These are phyloP conservation scores for Linepithema humile DNA, from an alignment of 1,140 invertebrate genomes.

Conservation along the genomic window DNA sequence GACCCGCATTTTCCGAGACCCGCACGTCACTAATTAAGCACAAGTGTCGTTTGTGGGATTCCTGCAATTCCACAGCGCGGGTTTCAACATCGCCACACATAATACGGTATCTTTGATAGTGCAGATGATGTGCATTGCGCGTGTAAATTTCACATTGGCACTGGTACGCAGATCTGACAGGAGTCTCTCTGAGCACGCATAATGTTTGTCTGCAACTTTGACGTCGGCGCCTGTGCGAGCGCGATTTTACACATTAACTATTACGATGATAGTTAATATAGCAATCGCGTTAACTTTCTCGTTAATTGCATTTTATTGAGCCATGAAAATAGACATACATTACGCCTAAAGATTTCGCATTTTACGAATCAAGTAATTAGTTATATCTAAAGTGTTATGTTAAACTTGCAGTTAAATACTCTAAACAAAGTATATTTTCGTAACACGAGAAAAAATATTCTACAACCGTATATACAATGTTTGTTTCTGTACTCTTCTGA, in stretches of 20 bases:
- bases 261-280: no score
- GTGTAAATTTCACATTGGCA: background rate
- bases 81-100: background rate
- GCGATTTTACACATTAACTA: background rate
- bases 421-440: background rate
- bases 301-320: background rate
- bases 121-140: background rate
- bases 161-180: background rate
- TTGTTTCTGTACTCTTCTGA: conserved; percentile 6
- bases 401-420: background rate
- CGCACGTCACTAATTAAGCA: background rate
- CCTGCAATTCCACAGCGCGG: background rate
- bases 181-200: conserved; percentile 1
- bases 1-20: background rate
- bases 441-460: background rate
- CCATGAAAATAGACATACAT: background rate
- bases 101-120: background rate
- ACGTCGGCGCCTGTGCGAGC: background rate
- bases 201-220: background rate
- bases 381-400: background rate
- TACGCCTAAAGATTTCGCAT: background rate
- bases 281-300: no score
- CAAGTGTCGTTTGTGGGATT: background rate
- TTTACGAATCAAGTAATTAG: background rate
- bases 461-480: background rate